Evolutionary conservation across 2,888 invertebrate genomes (phyloP).

Genomic region (Lysandra coridon): DNA sequence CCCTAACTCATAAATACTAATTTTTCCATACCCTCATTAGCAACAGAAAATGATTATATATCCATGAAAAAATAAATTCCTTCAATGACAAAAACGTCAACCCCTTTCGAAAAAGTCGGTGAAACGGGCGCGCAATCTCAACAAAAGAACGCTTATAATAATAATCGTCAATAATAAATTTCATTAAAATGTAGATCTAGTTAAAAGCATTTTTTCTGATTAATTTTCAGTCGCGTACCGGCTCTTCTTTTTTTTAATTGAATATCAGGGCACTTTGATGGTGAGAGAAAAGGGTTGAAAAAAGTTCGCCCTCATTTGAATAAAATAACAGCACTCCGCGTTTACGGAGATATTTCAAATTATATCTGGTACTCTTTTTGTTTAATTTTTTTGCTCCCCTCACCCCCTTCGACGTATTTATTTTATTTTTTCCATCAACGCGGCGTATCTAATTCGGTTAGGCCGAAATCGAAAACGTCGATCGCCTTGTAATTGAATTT

Average conservation of each 20-base stretch:
- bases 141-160: slow-evolving; percentile 71
- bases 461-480: slow-evolving; percentile 80
- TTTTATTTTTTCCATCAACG: slow-evolving; percentile 80
- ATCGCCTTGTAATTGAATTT: slow-evolving; percentile 80
- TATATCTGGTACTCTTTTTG: slow-evolving; percentile 78
- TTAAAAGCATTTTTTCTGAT: slow-evolving; percentile 81
- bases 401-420: slow-evolving; percentile 59
- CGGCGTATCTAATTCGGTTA: slow-evolving; percentile 78
- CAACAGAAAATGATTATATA: not conserved
- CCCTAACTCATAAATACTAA: not conserved
- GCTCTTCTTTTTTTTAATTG: slow-evolving; percentile 79
- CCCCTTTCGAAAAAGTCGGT: slow-evolving; percentile 8
- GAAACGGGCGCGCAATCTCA: slow-evolving; percentile 60
- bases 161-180: slow-evolving; percentile 80
- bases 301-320: slow-evolving; percentile 80
- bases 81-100: not conserved
- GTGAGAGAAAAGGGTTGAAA: slow-evolving; percentile 76
- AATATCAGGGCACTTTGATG: slow-evolving; percentile 81
- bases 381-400: slow-evolving; percentile 72
- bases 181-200: slow-evolving; percentile 81
- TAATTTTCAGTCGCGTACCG: slow-evolving; percentile 78
- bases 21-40: not conserved
- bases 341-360: slow-evolving; percentile 81
- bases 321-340: slow-evolving; percentile 81
- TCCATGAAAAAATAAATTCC: not conserved